These are phyloP conservation scores for Clavelina lepadiformis DNA, from an alignment of 23 tunicate genomes.

Conservation along the genomic window DNA sequence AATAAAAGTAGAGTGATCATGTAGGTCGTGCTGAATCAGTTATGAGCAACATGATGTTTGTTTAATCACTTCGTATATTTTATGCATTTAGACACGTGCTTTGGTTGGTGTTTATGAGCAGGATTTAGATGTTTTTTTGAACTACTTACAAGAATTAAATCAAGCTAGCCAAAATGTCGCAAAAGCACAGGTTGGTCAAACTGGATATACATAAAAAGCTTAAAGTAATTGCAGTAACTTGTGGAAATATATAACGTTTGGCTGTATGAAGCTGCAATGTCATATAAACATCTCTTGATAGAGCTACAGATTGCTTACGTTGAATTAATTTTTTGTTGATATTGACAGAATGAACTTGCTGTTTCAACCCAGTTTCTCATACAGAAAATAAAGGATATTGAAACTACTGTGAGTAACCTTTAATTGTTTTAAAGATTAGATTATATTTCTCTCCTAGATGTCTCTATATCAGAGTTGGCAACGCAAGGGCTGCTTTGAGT, in stretches of 20 bases:
- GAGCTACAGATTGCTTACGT: neutral
- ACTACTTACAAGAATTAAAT: conserved; percentile 11
- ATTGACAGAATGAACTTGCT: conserved; percentile 42
- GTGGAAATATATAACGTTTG: neutral
- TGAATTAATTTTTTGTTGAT: neutral
- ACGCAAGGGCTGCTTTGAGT: too few relatives aligned
- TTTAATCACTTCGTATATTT: neutral
- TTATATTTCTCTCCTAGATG: too few relatives aligned
- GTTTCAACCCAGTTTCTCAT: conserved; percentile 55
- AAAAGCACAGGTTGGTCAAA: conserved; percentile 5
- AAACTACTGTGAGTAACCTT: conserved; percentile 23
- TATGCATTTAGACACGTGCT: conserved; percentile 23
- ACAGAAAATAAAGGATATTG: conserved; percentile 37
- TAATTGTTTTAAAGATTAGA: too few relatives aligned
- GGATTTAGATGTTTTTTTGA: conserved; percentile 27
- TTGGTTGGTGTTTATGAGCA: conserved; percentile 38
- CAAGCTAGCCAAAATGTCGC: conserved; percentile 20
- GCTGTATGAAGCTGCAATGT: too few relatives aligned
- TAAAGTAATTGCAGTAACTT: neutral
- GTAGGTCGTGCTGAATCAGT: too few relatives aligned
- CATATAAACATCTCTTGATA: neutral
- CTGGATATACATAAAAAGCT: neutral
- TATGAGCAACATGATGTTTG: too few relatives aligned
- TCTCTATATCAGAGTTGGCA: too few relatives aligned
- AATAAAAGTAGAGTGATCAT: too few relatives aligned